Conservation (phyloP, 1,140 invertebrate species). For the Drepana arcuata region DNA sequence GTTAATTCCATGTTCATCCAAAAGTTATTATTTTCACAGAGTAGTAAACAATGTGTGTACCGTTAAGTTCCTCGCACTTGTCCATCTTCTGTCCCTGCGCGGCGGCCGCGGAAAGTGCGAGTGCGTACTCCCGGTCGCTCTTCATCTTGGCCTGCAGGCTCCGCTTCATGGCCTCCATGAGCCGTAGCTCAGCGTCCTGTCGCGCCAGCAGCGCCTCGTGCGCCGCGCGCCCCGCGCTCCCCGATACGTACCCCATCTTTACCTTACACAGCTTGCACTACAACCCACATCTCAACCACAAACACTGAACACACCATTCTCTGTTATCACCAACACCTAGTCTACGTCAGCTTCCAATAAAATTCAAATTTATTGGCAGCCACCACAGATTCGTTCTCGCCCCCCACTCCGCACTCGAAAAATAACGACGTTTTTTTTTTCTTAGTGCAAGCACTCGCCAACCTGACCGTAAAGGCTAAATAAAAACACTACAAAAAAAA, state of each 20-base stretch:
- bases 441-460: conserved; percentile 20
- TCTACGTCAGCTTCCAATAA: conserved; percentile 27
- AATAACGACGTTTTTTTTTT: conserved; percentile 17
- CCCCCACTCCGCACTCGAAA: conserved; percentile 7
- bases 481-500: conserved; percentile 40
- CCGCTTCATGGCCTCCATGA: conserved; percentile 90
- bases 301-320: conserved; percentile 61
- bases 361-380: conserved; percentile 26
- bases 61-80: conserved; percentile 82
- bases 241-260: conserved; percentile 88
- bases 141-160: conserved; percentile 89
- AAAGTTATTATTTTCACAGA: too few relatives aligned
- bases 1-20: too few relatives aligned
- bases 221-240: conserved; percentile 83
- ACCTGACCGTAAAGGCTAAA: conserved; percentile 16
- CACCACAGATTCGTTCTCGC: too few relatives aligned
- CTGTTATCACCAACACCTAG: conserved; percentile 55
- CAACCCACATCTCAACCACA: conserved; percentile 53
- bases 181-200: conserved; percentile 91
- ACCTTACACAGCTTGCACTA: conserved; percentile 41
- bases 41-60: too few relatives aligned
- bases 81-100: conserved; percentile 88
- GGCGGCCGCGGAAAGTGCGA: conserved; percentile 83
- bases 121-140: conserved; percentile 91
- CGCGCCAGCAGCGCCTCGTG: conserved; percentile 89